Percentiles rank a stretch among this genome's conserved stretches.
Evolutionary conservation across 2,888 invertebrate species (phyloP).

Genomic region (Sthenelais limicola): DNA sequence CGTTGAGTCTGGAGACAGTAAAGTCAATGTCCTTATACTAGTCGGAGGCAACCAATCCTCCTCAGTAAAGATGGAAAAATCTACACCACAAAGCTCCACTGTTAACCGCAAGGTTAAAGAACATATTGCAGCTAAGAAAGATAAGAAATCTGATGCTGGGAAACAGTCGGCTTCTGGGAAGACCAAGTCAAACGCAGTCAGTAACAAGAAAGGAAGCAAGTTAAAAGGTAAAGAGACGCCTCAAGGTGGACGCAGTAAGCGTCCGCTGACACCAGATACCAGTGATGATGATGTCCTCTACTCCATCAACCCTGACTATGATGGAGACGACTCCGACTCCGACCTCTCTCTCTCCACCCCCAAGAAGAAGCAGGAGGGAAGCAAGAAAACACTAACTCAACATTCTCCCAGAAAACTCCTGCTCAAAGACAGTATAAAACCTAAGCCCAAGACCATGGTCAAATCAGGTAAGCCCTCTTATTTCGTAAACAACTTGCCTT

Average conservation of each 20-base stretch:
- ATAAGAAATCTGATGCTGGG: background rate
- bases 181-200: background rate
- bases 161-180: background rate
- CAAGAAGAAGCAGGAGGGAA: background rate
- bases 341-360: background rate
- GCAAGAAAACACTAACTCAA: background rate
- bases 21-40: background rate
- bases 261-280: constrained; percentile 3
- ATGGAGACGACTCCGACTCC: constrained; percentile 7
- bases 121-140: background rate
- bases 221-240: background rate
- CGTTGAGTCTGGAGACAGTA: background rate
- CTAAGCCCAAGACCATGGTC: constrained; percentile 41
- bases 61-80: constrained; percentile 6
- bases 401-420: constrained; percentile 30
- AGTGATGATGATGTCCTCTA: constrained; percentile 47
- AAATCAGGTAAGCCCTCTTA: constrained; percentile 42
- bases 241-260: background rate
- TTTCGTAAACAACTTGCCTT: too few species aligned
- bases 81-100: background rate
- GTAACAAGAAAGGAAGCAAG: constrained; percentile 2
- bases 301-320: constrained; percentile 41
- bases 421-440: constrained; percentile 45
- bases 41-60: background rate
- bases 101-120: background rate